A percentile compares a stretch with the other conserved stretches of the same genome.
Evolutionary conservation across 2,888 invertebrate genomes (phyloP).

Genomic region (Sminthurinus aureus): DNA sequence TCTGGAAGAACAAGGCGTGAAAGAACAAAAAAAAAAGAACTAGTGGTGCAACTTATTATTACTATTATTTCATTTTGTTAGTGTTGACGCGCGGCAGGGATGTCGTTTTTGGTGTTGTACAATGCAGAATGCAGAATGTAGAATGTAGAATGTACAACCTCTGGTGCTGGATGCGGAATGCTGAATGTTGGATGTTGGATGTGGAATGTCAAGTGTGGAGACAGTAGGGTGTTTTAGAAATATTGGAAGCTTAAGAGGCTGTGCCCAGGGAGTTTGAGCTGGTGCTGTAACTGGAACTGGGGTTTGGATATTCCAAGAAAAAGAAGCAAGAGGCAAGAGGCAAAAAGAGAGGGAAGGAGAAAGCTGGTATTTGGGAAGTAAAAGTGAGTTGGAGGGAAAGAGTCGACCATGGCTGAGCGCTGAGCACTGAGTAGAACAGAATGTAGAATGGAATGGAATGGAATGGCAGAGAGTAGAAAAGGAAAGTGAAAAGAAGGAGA

Average conservation of each 20-base stretch:
- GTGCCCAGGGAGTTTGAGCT: background rate
- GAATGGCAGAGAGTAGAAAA: background rate
- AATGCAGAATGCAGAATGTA: background rate
- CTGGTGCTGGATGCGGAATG: no score
- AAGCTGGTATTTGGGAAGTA: constrained; percentile 10
- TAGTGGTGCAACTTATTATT: no score
- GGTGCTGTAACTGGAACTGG: background rate
- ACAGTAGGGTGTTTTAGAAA: constrained; percentile 1
- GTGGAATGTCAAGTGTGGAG: background rate
- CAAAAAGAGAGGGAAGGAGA: background rate
- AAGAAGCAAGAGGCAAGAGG: no score
- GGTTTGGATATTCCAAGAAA: background rate
- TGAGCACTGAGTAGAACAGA: no score
- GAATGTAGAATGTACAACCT: background rate
- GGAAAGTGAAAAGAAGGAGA: background rate
- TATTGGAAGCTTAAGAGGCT: background rate
- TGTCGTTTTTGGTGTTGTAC: no score
- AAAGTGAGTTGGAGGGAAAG: constrained; percentile 6
- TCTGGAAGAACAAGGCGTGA: no score
- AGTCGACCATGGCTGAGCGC: no score
- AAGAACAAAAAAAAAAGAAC: no score
- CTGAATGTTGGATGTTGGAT: background rate
- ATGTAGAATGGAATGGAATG: no score
- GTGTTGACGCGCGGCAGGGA: no score
- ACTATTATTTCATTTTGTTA: no score